phyloP scores from a whole-genome alignment of 2,797 vertebrate genomes.

The Limosa lapponica region DNA sequence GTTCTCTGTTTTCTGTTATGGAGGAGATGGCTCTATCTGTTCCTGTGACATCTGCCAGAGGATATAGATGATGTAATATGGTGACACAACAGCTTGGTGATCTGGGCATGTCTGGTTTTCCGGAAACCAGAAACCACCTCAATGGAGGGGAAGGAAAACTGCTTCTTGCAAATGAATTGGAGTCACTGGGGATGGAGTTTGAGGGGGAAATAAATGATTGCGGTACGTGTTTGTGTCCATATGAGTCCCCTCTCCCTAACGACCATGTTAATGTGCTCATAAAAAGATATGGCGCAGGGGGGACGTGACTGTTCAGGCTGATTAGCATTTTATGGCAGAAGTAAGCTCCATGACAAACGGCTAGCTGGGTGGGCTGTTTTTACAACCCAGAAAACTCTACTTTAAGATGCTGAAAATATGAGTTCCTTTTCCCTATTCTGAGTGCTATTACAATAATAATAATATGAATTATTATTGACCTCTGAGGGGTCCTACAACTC shows the following conservation, averaged over 20 bases:
- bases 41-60: neutral
- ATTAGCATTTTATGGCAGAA: slow-evolving; percentile 82
- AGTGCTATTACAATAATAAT: neutral
- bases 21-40: neutral
- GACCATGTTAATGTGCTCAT: slow-evolving; percentile 80
- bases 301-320: slow-evolving; percentile 78
- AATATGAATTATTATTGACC: neutral
- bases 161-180: slow-evolving; percentile 14
- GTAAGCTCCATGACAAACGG: slow-evolving; percentile 79
- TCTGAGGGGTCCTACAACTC: neutral
- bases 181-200: slow-evolving; percentile 45
- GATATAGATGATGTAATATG: neutral
- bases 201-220: slow-evolving; percentile 64
- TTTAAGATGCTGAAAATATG: slow-evolving; percentile 56
- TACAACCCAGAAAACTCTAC: slow-evolving; percentile 69
- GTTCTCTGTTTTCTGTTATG: neutral
- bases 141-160: neutral
- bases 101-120: neutral
- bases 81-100: neutral
- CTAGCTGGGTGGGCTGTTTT: slow-evolving; percentile 67
- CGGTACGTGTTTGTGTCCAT: slow-evolving; percentile 75
- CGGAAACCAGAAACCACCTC: neutral
- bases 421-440: slow-evolving; percentile 30
- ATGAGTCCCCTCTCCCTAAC: slow-evolving; percentile 78
- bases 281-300: slow-evolving; percentile 80